Percentiles rank a stretch among this genome's conserved stretches.
phyloP scores from a whole-genome alignment of 2,113 vertebrate species.

The Grus americana region DNA sequence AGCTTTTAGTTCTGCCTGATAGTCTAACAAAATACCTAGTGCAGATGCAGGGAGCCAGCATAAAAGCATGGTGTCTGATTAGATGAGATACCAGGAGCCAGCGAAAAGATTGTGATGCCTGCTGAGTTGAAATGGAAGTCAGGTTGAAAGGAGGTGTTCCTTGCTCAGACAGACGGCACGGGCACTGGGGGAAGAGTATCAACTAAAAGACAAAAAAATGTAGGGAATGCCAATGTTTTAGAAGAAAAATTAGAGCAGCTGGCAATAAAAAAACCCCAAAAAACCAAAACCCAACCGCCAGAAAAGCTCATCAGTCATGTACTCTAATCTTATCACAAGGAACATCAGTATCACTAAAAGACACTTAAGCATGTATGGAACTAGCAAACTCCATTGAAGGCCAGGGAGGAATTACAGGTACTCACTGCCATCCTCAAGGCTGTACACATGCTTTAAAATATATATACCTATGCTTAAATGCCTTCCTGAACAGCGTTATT shows the following conservation, averaged over 20 bases:
- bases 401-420: background rate
- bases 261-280: background rate
- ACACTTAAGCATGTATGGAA: background rate
- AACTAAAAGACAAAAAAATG: background rate
- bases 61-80: conserved; percentile 53
- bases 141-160: conserved; percentile 46
- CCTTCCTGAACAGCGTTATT: background rate
- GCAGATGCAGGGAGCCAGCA: conserved; percentile 30
- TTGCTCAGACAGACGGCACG: background rate
- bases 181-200: background rate
- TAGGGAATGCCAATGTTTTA: background rate
- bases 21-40: conserved; percentile 59
- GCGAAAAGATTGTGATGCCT: conserved; percentile 23
- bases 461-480: background rate
- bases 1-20: conserved; percentile 47
- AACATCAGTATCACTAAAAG: background rate
- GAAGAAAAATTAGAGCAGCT: background rate
- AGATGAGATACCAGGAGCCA: conserved; percentile 41
- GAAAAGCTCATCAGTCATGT: background rate
- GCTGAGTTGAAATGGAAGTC: conserved; percentile 46
- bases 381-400: background rate
- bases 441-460: background rate
- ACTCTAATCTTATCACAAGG: background rate
- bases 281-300: background rate
- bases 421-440: background rate